A percentile compares a stretch with the other conserved stretches of the same genome.
Conservation (phyloP, 1,140 invertebrate genomes). For the Tribolium madens region DNA sequence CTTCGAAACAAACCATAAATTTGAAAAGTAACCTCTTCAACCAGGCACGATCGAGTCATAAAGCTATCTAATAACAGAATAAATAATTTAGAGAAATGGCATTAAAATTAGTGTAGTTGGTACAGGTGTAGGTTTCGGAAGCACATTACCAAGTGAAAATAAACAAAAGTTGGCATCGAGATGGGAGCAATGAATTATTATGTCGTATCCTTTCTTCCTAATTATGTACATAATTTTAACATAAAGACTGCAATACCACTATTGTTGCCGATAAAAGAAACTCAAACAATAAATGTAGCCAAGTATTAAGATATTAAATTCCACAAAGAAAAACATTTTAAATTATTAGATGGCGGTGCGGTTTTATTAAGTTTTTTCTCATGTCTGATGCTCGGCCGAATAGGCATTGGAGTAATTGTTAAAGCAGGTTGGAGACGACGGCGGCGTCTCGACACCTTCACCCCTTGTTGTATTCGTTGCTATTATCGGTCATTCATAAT, state of each 20-base stretch:
- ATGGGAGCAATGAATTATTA: conserved; percentile 16
- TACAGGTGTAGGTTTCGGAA: conserved; percentile 37
- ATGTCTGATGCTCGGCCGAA: not conserved
- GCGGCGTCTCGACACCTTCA: not conserved
- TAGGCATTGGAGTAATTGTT: not conserved
- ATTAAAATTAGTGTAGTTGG: conserved; percentile 6
- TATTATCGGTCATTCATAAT: not conserved
- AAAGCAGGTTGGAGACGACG: not conserved
- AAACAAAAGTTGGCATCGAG: conserved; percentile 29
- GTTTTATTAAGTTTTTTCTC: conserved; percentile 5
- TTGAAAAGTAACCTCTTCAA: not conserved
- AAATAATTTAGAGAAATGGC: not conserved
- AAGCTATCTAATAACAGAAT: conserved; percentile 23
- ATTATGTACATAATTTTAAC: conserved; percentile 43
- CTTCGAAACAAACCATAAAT: conserved; percentile 4
- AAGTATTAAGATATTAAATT: conserved; percentile 41
- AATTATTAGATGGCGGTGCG: not conserved
- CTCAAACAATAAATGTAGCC: conserved; percentile 39
- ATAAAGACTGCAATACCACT: conserved; percentile 30
- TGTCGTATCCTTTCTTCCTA: conserved; percentile 13
- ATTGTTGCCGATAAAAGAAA: conserved; percentile 40
- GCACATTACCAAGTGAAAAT: not conserved
- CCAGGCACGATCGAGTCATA: conserved; percentile 2
- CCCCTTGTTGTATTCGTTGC: not conserved
- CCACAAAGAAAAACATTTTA: conserved; percentile 35